Evolutionary conservation across 92 coral and sea anemone genomes (phyloP), one percentile per base, ranked within the genome.

Genomic region (Zoanthus sociatus): DNA sequence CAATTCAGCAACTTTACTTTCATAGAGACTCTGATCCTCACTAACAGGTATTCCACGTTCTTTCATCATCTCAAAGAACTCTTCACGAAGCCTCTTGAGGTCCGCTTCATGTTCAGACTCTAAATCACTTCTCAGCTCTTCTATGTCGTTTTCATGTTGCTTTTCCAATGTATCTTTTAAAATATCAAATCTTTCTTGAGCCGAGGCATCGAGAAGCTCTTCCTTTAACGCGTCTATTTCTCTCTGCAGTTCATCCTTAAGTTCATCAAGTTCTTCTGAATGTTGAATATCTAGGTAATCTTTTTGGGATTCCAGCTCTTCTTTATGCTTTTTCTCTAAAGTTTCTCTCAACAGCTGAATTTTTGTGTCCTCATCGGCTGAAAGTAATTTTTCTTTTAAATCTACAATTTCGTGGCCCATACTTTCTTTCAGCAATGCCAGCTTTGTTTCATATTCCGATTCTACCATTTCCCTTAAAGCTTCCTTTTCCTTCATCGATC

Each of bases 51-150:
- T 30, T 15, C 85, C 85, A 1, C 26, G 60, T 67, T 26, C 85
- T 45, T 92, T 92, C 68, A 94, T 56, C 76, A 92, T 86, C 75
- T 91, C 87, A 21, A 90, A 71, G 63, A 92, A 93, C 61, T 90
- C 93, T 63, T 86, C 89, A 87, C 93, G 92, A 18, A 93, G 92
- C 78, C 90, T 83, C 73, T 81, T 77, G 78, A 93, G 84, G 70
- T 94, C 94, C 54, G 86, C 94, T 42, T 97, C 98, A 48, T 95
- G 94, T 84, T 95, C 95, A 20, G 53, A 75, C 50, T 93, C 98
- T 1, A 95, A 86, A 17, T 97, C 94, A 31, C 91, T 95, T 55
- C 86, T 91, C 17, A 95, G 26, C 15, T 90, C 76, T 42, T 94
- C 98, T 74, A 97, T 67, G 53, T 95, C 91, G 46, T 89, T 92